Evolutionary conservation across 2,888 invertebrate genomes (phyloP).

Genomic region (Calameuta pallipes): DNA sequence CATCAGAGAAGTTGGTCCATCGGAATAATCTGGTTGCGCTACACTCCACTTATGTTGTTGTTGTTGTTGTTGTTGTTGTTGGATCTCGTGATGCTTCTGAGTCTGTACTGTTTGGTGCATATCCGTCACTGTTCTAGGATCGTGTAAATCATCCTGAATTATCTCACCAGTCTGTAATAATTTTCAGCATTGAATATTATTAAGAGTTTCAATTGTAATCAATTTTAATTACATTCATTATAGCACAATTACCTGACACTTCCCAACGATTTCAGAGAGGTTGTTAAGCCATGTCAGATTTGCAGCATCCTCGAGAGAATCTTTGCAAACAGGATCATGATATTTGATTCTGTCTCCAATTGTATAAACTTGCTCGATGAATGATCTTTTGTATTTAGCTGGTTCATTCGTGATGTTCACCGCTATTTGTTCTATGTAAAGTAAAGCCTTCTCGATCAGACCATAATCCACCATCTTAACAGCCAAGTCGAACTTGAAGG

Average conservation of each 20-base stretch:
- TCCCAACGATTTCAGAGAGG: constrained; percentile 65
- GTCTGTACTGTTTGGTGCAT: constrained; percentile 30
- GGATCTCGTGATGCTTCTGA: constrained; percentile 45
- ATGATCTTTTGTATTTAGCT: constrained; percentile 66
- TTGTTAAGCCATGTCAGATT: constrained; percentile 73
- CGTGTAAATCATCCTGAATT: constrained; percentile 43
- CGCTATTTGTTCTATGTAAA: constrained; percentile 86
- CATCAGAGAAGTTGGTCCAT: constrained; percentile 50
- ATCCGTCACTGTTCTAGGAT: constrained; percentile 23
- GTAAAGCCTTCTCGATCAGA: constrained; percentile 81
- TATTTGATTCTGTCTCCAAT: constrained; percentile 76
- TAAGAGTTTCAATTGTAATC: background rate
- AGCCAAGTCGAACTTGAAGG: constrained; percentile 87
- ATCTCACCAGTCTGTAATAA: constrained; percentile 59
- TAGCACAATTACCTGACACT: constrained; percentile 60
- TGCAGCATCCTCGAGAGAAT: constrained; percentile 66
- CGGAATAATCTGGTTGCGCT: constrained; percentile 42
- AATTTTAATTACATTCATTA: constrained; percentile 2
- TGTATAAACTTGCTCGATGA: constrained; percentile 68
- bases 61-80: constrained; percentile 41
- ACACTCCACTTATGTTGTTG: constrained; percentile 39
- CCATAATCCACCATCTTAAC: constrained; percentile 83
- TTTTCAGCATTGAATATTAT: background rate
- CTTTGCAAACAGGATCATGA: constrained; percentile 73
- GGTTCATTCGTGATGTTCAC: constrained; percentile 74